Base-by-base conservation (phyloP, 1,140 invertebrate genomes). In the Diorhabda elongata region DNA sequence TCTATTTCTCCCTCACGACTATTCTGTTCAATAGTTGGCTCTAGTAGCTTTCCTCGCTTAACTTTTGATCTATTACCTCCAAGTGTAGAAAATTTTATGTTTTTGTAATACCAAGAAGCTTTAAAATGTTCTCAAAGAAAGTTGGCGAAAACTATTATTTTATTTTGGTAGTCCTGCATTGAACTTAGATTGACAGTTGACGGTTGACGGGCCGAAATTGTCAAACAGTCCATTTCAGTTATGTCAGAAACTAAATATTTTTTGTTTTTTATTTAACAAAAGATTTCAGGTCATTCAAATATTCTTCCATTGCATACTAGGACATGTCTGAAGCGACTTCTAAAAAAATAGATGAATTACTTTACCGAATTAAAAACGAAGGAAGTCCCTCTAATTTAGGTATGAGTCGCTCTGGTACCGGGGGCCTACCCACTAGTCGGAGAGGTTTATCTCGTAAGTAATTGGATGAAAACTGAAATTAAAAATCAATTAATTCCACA, bases 261-360 rank as follows among this genome's bases (percentile, higher is more conserved):
- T 66, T 69, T 42, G 26, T 42, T 69, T 64, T 64, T 44, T 52
- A 5, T 8, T 44, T 65, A 60, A 60, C 59, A 62, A 68, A 11
- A 63, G 43, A 42, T 56, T 62, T 47, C 9, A 67, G 45, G 41
- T 68, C 56, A 59, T 62, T 56, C 62, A 5, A 56, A 62, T 47
- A 62, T 8, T 9, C 26, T 42, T 62, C 45, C 7, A 43, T 45
- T 43, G 45, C 6, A 42, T 44, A 41, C 43, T 57, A 43, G 47
- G 59, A 41, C 57, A 63, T 64, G 67, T 68, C 61, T 47, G 47
- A 68, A 11, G 65, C 56, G 42, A 44, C 61, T 7, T 62, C 59
- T 11, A 69, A 69, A 64, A 78, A 74, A 76, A 79, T 79, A 67
- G 73, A 79, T 66, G 73, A 76, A 44, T 70, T 79, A 67, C 66